Percentiles rank a stretch among this genome's conserved stretches.
phyloP scores from a whole-genome alignment of 2,113 vertebrate species.

The Planiliza haematocheilus region DNA sequence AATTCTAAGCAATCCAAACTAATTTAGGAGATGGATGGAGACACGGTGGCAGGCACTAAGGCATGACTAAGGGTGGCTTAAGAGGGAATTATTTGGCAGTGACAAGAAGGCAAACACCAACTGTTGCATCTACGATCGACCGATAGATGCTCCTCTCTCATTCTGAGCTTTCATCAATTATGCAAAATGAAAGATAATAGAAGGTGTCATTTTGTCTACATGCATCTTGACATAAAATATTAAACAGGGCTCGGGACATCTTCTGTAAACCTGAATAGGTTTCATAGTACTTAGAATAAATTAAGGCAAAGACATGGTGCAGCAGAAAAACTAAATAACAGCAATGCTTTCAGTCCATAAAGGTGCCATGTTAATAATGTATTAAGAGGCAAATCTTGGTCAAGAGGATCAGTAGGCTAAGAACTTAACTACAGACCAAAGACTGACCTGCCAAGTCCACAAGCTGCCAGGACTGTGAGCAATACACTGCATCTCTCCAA shows the following conservation, averaged over 20 bases:
- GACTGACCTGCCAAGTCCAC: conserved; percentile 14
- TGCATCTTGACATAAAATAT: conserved; percentile 41
- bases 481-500: not conserved
- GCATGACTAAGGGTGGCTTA: conserved; percentile 60
- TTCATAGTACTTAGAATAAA: conserved; percentile 18
- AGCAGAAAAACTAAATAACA: not conserved
- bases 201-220: conserved; percentile 25
- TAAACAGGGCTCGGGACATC: conserved; percentile 16
- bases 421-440: conserved; percentile 13
- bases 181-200: conserved; percentile 25
- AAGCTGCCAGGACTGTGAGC: conserved; percentile 15
- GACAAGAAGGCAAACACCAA: conserved; percentile 32
- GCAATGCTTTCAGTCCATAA: not conserved
- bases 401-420: conserved; percentile 40
- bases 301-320: not conserved
- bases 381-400: conserved; percentile 4
- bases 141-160: not conserved
- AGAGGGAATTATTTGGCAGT: conserved; percentile 55
- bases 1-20: conserved; percentile 46
- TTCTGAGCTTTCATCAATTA: conserved; percentile 24
- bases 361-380: conserved; percentile 8
- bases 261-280: conserved; percentile 24
- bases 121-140: conserved; percentile 11
- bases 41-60: conserved; percentile 25
- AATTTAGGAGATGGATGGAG: conserved; percentile 39